A percentile compares a stretch with the other conserved stretches of the same genome.
Conservation (phyloP, 2,888 invertebrate species). For the Euzophera pinguis region DNA sequence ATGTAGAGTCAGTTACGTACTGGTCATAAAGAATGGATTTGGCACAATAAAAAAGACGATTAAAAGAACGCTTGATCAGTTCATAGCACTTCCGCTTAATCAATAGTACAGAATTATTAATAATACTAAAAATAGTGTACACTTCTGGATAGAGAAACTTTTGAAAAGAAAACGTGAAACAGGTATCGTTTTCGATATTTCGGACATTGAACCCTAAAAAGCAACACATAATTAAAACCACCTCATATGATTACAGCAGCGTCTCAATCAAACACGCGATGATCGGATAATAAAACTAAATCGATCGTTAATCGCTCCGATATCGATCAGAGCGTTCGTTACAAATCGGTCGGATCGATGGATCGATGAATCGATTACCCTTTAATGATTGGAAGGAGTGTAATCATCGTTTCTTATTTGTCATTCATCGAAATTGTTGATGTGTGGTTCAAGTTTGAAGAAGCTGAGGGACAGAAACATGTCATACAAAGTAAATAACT, state of each 20-base stretch:
- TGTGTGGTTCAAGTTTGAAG: slow-evolving; percentile 31
- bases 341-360: slow-evolving; percentile 52
- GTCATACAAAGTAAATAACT: background rate
- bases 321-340: slow-evolving; percentile 45
- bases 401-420: slow-evolving; percentile 73
- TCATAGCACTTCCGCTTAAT: too few species aligned
- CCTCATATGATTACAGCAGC: slow-evolving; percentile 1
- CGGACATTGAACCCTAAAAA: background rate
- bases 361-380: slow-evolving; percentile 55
- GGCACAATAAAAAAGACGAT: too few species aligned
- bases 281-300: slow-evolving; percentile 32
- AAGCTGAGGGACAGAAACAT: background rate
- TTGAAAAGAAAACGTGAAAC: too few species aligned
- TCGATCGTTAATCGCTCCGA: slow-evolving; percentile 40
- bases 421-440: slow-evolving; percentile 70
- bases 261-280: slow-evolving; percentile 19
- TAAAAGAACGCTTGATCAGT: too few species aligned
- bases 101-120: too few species aligned
- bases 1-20: too few species aligned
- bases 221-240: slow-evolving; percentile 3
- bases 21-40: too few species aligned
- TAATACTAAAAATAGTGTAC: too few species aligned
- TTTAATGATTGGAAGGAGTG: slow-evolving; percentile 54
- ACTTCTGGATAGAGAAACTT: too few species aligned
- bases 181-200: too few species aligned